Evolutionary conservation across 2,888 invertebrate genomes (phyloP), one percentile per base, ranked within the genome.

Genomic region (Crepidodera aurea): DNA sequence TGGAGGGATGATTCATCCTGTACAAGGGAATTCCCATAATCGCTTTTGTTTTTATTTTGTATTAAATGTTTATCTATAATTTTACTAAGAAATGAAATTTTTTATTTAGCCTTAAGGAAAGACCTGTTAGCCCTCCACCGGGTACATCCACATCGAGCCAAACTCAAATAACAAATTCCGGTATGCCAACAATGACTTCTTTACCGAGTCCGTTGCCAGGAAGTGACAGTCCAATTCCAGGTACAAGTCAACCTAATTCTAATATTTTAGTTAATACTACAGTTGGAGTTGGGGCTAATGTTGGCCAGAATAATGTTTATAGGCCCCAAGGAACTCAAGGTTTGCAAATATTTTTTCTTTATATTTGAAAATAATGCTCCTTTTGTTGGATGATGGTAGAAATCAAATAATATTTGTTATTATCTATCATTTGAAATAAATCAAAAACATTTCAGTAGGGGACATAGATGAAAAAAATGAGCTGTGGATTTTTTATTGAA

Each of bases 121-220:
- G 89, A n/a, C 88, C 89, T 0, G 83, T 89, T 5, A 89, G 88
- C 77, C 90, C 87, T 2, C 82, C 83, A 8, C 82, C 83, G 4
- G 80, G 82, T 18, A 72, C 73, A 60, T 73, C 76, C 6, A 74
- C 74, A 19, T 67, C 76, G n/a, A 74, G 70, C n/a, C 78, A 78
- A 37, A 73, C 78, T 8, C 82, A 79, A 58, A 78, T 80, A 27
- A 67, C 79, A 0, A 74, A 79, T 5, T 65, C 77, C 15, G 74
- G 71, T 19, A 70, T 76, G 69, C 78, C 76, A 56, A 18, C 57
- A 19, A 80, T 71, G 70, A 83, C 81, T 67, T 84, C 81, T 69
- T 79, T 83, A 53, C 80, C 85, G 16, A 85, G 85, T 72, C 86
- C 86, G 1, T 71, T 85, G 55, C 83, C 84, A 46, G 84, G 82